phyloP scores from a whole-genome alignment of 2,888 invertebrate species.

The Chaetogeoica ovagalla region DNA sequence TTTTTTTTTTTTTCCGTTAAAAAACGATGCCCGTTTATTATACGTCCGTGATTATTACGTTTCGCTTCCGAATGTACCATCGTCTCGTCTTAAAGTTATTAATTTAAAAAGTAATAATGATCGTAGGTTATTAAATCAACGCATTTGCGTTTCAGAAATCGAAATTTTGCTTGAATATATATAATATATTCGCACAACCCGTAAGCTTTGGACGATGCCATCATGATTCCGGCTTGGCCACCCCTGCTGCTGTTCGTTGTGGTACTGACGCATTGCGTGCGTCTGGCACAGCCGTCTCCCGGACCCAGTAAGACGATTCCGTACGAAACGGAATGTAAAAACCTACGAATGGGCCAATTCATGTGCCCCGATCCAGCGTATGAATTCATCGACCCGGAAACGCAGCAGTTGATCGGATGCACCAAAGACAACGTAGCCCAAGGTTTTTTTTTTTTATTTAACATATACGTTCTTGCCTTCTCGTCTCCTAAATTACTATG shows the following conservation, averaged over 20 bases:
- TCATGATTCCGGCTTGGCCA: not conserved
- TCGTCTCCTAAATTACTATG: not conserved
- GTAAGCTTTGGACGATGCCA: not conserved
- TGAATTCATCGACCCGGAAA: conserved; percentile 76
- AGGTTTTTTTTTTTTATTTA: conserved; percentile 62
- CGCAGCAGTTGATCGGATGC: conserved; percentile 85
- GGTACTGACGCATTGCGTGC: conserved; percentile 2
- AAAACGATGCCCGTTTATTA: too few relatives aligned
- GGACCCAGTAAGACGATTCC: not conserved
- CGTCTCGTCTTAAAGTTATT: too few relatives aligned
- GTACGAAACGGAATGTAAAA: conserved; percentile 66
- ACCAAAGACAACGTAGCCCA: conserved; percentile 76
- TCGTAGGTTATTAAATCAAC: too few relatives aligned
- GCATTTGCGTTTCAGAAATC: too few relatives aligned
- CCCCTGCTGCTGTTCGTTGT: not conserved
- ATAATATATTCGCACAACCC: not conserved
- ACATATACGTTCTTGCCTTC: not conserved
- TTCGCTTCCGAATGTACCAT: too few relatives aligned
- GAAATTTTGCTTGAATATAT: too few relatives aligned
- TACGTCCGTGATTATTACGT: too few relatives aligned
- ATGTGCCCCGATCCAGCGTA: conserved; percentile 79
- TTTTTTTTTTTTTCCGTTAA: too few relatives aligned
- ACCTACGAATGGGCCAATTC: conserved; percentile 76
- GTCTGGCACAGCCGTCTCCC: not conserved
- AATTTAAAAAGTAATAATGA: too few relatives aligned